These are phyloP conservation scores for Drosophila santomea DNA, from an alignment of 1,140 invertebrate species.

Conservation along the genomic window DNA sequence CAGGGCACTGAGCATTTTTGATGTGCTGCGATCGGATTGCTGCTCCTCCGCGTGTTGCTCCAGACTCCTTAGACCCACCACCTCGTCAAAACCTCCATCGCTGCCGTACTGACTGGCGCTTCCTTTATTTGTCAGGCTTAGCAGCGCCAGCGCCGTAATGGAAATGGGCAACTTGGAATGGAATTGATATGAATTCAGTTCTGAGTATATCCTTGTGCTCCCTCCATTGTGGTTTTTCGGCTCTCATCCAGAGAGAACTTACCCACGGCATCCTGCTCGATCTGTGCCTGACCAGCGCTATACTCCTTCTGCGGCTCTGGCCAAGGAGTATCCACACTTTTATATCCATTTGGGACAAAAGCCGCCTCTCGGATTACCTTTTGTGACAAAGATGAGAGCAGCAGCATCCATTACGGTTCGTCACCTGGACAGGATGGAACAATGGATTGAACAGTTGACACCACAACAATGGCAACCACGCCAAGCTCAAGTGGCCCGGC, in stretches of 20 bases:
- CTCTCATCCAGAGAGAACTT: slow-evolving; percentile 19
- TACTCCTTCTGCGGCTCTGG: slow-evolving; percentile 54
- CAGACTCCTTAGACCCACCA: slow-evolving; percentile 17
- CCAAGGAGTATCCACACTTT: slow-evolving; percentile 22
- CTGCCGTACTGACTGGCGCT: slow-evolving; percentile 29
- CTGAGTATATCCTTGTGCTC: no score
- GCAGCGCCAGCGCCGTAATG: slow-evolving; percentile 61
- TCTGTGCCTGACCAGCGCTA: slow-evolving; percentile 50
- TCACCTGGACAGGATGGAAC: slow-evolving; percentile 72
- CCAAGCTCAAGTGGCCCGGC: slow-evolving; percentile 15
- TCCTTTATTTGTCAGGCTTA: slow-evolving; percentile 23
- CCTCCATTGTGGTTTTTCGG: neutral
- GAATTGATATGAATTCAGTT: neutral
- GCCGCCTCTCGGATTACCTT: slow-evolving; percentile 68
- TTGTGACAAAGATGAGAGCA: slow-evolving; percentile 47
- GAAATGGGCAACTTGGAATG: slow-evolving; percentile 49
- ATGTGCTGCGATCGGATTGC: slow-evolving; percentile 25
- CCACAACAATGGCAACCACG: slow-evolving; percentile 57
- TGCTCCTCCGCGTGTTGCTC: slow-evolving; percentile 32
- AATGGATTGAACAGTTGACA: slow-evolving; percentile 70
- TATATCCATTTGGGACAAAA: slow-evolving; percentile 59
- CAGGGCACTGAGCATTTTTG: slow-evolving; percentile 60
- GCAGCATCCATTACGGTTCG: slow-evolving; percentile 67
- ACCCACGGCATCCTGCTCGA: slow-evolving; percentile 65
- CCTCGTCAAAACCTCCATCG: slow-evolving; percentile 51